Conservation (phyloP, 2,888 invertebrate species). For the Malacosoma neustria region DNA sequence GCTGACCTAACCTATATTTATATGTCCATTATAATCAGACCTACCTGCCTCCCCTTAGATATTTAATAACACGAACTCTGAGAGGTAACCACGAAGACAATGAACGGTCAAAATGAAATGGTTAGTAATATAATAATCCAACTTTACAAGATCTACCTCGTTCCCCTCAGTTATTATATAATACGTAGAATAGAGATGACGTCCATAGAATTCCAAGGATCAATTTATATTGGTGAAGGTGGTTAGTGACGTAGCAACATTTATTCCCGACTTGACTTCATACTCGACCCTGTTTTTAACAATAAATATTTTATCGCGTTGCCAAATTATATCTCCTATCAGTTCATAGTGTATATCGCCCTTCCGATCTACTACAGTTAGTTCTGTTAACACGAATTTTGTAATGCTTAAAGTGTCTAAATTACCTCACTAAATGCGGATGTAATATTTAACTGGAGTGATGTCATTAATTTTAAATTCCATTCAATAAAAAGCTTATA, state of each 20-base stretch:
- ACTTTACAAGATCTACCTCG: background rate
- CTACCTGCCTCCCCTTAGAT: constrained; percentile 8
- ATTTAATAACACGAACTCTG: background rate
- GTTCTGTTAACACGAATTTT: background rate
- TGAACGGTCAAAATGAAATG: background rate
- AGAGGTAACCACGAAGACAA: background rate
- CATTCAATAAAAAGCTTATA: too few relatives aligned
- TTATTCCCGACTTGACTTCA: constrained; percentile 2
- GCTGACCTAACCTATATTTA: constrained; percentile 32
- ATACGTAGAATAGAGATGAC: background rate
- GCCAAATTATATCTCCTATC: background rate
- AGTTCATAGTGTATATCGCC: background rate
- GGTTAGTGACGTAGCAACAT: constrained; percentile 15
- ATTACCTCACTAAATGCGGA: too few relatives aligned
- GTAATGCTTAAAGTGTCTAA: background rate
- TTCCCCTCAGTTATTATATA: constrained; percentile 2
- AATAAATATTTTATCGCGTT: background rate
- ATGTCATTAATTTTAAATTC: too few relatives aligned
- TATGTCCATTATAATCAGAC: constrained; percentile 14
- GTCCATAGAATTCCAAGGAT: constrained; percentile 6
- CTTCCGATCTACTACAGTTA: background rate
- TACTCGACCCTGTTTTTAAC: background rate
- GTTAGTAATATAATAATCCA: background rate
- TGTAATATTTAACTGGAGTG: too few relatives aligned
- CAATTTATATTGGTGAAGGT: constrained; percentile 16